phyloP scores from a whole-genome alignment of 2,888 invertebrate species.

The Napeogenes inachia region DNA sequence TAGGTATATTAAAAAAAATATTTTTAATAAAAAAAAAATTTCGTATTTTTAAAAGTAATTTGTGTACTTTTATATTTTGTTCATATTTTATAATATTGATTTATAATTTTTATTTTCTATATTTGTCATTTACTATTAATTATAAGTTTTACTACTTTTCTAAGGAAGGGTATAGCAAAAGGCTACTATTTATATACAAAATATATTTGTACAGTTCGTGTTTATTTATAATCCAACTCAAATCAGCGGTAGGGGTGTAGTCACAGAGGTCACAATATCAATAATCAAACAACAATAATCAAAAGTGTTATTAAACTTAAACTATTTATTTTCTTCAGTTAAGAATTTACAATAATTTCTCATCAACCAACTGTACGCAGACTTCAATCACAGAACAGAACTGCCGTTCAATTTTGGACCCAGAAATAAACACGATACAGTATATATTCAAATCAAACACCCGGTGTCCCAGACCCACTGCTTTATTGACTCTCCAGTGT shows the following conservation, averaged over 20 bases:
- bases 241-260: conserved; percentile 7
- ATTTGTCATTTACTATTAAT: too few relatives aligned
- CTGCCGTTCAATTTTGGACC: conserved; percentile 59
- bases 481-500: conserved; percentile 78
- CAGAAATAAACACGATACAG: conserved; percentile 63
- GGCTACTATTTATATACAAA: conserved; percentile 1
- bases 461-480: conserved; percentile 75
- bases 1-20: too few relatives aligned
- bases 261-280: conserved; percentile 30
- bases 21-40: too few relatives aligned
- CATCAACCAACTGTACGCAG: conserved; percentile 50
- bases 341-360: conserved; percentile 71
- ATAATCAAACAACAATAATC: conserved; percentile 59
- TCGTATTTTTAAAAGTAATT: too few relatives aligned
- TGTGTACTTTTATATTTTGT: too few relatives aligned
- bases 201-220: conserved; percentile 24
- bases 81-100: too few relatives aligned
- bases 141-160: too few relatives aligned
- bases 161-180: conserved; percentile 1
- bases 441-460: conserved; percentile 67
- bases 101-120: too few relatives aligned
- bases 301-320: conserved; percentile 70
- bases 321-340: conserved; percentile 73
- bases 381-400: conserved; percentile 53
- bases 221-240: conserved; percentile 19